A percentile compares a stretch with the other conserved stretches of the same genome.
These are phyloP conservation scores for Parnassius glacialis DNA, from an alignment of 2,888 invertebrate species.

Conservation along the genomic window DNA sequence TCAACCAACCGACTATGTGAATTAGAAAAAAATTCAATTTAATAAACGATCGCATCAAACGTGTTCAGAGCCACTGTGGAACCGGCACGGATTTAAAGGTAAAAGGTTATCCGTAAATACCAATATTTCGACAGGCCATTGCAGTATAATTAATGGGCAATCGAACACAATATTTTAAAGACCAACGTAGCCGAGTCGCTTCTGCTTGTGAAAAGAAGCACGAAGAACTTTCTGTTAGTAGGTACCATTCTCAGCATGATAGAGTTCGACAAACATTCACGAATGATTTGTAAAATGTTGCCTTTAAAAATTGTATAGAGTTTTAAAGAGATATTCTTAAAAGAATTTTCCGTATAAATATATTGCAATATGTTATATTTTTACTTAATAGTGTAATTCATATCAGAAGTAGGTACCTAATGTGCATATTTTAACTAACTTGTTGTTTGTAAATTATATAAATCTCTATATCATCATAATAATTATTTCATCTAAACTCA, in stretches of 20 bases:
- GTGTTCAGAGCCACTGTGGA: conserved; percentile 46
- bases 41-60: conserved; percentile 56
- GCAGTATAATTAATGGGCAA: conserved; percentile 20
- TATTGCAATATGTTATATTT: too few relatives aligned
- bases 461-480: too few relatives aligned
- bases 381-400: too few relatives aligned
- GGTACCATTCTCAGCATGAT: too few relatives aligned
- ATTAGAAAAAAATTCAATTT: conserved; percentile 54
- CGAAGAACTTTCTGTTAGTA: not conserved
- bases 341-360: too few relatives aligned
- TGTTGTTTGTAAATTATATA: too few relatives aligned
- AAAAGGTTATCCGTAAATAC: conserved; percentile 63
- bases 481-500: not conserved
- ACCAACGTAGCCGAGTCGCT: not conserved
- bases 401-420: too few relatives aligned
- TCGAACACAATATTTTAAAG: not conserved
- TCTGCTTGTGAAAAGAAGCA: not conserved
- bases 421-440: too few relatives aligned
- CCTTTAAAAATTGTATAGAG: too few relatives aligned
- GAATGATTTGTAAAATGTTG: too few relatives aligned
- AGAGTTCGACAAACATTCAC: too few relatives aligned
- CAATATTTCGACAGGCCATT: conserved; percentile 44
- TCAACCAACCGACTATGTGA: conserved; percentile 46
- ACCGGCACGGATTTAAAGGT: conserved; percentile 65
- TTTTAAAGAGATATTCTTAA: too few relatives aligned